These are phyloP conservation scores for Cyaniris semiargus DNA, from an alignment of 2,888 invertebrate genomes.

Conservation along the genomic window DNA sequence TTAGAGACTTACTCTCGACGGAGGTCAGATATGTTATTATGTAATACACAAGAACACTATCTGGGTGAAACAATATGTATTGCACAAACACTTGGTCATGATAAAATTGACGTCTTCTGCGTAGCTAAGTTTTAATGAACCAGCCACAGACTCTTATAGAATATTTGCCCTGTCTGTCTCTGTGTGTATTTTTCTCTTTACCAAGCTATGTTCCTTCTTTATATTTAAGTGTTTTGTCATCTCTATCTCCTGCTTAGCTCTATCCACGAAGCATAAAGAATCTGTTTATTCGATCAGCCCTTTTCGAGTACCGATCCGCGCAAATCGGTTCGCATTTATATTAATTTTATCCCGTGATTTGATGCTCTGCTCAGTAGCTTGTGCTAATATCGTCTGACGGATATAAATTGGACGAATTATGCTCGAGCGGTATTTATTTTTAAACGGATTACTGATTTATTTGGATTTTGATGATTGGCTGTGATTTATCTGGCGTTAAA, in stretches of 20 bases:
- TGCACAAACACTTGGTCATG: too few relatives aligned
- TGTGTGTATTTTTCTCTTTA: too few relatives aligned
- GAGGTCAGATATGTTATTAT: too few relatives aligned
- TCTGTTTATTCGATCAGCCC: slow-evolving; percentile 25
- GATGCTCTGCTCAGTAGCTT: slow-evolving; percentile 35
- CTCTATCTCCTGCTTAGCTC: not conserved
- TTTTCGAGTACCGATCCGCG: slow-evolving; percentile 20
- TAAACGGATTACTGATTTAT: slow-evolving; percentile 13
- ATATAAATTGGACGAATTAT: slow-evolving; percentile 35
- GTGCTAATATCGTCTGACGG: slow-evolving; percentile 40
- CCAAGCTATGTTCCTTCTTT: too few relatives aligned
- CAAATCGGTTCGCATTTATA: slow-evolving; percentile 30
- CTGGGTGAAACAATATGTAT: too few relatives aligned
- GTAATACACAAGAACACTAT: too few relatives aligned
- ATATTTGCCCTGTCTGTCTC: too few relatives aligned
- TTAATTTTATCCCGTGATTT: slow-evolving; percentile 35
- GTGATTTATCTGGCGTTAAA: slow-evolving; percentile 6
- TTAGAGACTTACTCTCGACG: too few relatives aligned
- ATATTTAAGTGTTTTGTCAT: not conserved
- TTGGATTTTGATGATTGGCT: slow-evolving; percentile 1
- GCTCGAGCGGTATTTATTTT: slow-evolving; percentile 21
- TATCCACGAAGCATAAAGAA: not conserved
- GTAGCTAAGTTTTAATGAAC: too few relatives aligned
- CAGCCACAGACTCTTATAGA: too few relatives aligned
- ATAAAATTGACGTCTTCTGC: too few relatives aligned